Percentiles rank a stretch among this genome's conserved stretches.
Evolutionary conservation across 2,888 invertebrate genomes (phyloP).

Genomic region (Yponomeuta evonymella): DNA sequence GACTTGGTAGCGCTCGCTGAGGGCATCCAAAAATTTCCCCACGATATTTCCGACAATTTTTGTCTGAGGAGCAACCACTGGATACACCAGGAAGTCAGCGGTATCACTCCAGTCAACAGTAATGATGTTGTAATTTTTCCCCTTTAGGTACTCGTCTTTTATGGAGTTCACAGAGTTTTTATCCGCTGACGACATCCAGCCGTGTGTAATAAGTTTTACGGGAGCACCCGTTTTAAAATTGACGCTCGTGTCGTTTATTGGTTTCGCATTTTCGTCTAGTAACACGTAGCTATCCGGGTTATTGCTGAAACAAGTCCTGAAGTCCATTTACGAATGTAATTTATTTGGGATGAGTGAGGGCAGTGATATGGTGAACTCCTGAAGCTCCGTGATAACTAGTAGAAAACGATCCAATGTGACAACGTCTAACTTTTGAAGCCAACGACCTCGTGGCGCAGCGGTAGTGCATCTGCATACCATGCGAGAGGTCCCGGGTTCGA

Average conservation of each 20-base stretch:
- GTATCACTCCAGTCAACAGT: slow-evolving; percentile 54
- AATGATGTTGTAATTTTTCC: slow-evolving; percentile 54
- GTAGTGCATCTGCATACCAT: too few relatives aligned
- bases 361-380: too few relatives aligned
- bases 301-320: slow-evolving; percentile 27
- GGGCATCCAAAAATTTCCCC: slow-evolving; percentile 35
- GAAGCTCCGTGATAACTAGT: too few relatives aligned
- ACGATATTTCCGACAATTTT: slow-evolving; percentile 34
- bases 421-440: too few relatives aligned
- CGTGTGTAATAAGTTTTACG: slow-evolving; percentile 69
- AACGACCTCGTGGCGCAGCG: too few relatives aligned
- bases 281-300: slow-evolving; percentile 32
- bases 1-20: slow-evolving; percentile 33
- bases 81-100: slow-evolving; percentile 41
- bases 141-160: slow-evolving; percentile 55
- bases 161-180: slow-evolving; percentile 44
- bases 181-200: slow-evolving; percentile 62
- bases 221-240: slow-evolving; percentile 34
- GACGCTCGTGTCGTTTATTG: slow-evolving; percentile 19
- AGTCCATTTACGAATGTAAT: neutral
- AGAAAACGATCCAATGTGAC: too few relatives aligned
- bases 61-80: slow-evolving; percentile 42
- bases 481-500: too few relatives aligned
- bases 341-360: too few relatives aligned
- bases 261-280: slow-evolving; percentile 31